Conservation (phyloP, 2,113 vertebrate genomes). For the Mesitornis unicolor region DNA sequence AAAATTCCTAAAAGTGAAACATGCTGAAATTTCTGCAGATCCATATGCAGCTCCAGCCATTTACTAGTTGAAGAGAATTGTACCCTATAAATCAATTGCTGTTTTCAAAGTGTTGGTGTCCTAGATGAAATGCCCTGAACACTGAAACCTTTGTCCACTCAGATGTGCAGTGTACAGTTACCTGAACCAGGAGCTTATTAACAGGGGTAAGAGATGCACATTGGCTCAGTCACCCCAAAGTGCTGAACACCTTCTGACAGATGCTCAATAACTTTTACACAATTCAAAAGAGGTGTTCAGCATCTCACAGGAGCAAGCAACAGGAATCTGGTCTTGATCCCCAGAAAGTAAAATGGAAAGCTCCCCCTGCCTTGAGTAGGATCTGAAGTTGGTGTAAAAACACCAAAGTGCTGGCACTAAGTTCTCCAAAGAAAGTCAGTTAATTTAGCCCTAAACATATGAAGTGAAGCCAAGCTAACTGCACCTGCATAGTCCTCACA, state of each 20-base stretch:
- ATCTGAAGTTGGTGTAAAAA: background rate
- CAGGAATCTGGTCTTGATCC: background rate
- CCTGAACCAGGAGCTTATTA: background rate
- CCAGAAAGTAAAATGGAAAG: background rate
- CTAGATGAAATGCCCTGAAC: background rate
- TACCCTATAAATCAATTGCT: background rate
- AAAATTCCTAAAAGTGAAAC: background rate
- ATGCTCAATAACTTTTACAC: background rate
- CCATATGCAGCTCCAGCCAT: background rate
- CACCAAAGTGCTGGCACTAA: background rate
- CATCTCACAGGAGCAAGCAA: background rate
- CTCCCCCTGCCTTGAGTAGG: background rate
- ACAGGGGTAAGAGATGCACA: background rate
- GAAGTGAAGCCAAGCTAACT: background rate
- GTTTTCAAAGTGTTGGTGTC: background rate
- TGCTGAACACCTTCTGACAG: background rate
- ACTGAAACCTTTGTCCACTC: background rate
- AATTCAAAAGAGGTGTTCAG: background rate
- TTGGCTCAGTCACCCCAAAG: rapidly evolving
- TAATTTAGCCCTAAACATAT: background rate
- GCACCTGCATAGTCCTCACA: background rate
- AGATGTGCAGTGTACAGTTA: background rate
- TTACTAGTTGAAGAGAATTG: background rate
- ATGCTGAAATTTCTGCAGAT: background rate
- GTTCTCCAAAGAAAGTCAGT: background rate